phyloP scores from a whole-genome alignment of 2,797 vertebrate species.

The Halcyon leucocephala region DNA sequence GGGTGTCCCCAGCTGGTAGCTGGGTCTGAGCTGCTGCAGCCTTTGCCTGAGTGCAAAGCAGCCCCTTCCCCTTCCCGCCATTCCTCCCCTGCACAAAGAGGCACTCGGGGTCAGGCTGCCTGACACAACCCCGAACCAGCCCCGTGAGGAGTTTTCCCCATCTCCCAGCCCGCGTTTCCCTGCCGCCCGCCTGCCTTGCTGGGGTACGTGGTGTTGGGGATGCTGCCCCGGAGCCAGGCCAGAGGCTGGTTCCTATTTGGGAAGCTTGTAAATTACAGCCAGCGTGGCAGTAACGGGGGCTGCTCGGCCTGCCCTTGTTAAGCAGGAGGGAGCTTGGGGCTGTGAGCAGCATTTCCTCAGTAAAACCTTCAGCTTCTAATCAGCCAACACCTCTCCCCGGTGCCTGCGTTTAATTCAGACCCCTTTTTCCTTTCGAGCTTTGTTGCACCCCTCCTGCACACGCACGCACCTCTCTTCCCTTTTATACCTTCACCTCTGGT shows the following conservation, averaged over 20 bases:
- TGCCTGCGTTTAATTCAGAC: background rate
- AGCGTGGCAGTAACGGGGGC: constrained; percentile 62
- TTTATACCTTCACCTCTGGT: background rate
- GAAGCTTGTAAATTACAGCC: constrained; percentile 73
- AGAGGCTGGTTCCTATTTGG: constrained; percentile 70
- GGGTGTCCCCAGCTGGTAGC: constrained; percentile 27
- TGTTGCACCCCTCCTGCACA: background rate
- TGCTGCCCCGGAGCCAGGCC: background rate
- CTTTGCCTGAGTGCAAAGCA: background rate
- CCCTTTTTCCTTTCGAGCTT: background rate
- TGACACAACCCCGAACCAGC: fast-evolving
- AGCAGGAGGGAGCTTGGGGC: constrained; percentile 69
- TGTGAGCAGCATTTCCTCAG: constrained; percentile 75
- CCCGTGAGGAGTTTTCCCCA: fast-evolving
- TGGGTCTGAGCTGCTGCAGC: background rate
- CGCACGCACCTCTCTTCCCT: background rate
- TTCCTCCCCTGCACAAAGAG: background rate
- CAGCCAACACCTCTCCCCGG: constrained; percentile 65
- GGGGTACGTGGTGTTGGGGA: background rate
- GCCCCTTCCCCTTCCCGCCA: background rate
- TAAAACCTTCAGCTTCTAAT: constrained; percentile 77
- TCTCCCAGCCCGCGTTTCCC: background rate
- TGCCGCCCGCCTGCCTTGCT: background rate
- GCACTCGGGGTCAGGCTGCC: fast-evolving
- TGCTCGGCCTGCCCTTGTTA: constrained; percentile 67